Evolutionary conservation across 2,113 vertebrate genomes (phyloP).

Genomic region (Elgaria multicarinata): DNA sequence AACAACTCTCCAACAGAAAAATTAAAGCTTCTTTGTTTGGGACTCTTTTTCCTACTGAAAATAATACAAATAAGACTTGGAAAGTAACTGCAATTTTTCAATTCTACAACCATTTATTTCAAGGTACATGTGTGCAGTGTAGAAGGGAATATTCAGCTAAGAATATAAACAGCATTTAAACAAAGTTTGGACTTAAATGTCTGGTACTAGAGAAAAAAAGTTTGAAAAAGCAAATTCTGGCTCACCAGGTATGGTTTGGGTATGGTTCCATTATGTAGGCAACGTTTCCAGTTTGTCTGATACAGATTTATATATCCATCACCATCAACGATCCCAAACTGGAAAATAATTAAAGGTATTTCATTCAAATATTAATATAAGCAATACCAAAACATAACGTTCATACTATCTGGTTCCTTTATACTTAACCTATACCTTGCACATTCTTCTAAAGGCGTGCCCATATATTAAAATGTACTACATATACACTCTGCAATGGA

Average conservation of each 20-base stretch:
- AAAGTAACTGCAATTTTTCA: not conserved
- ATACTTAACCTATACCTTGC: not conserved
- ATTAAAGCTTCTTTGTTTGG: not conserved
- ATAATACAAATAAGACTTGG: not conserved
- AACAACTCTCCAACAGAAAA: not conserved
- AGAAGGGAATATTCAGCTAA: not conserved
- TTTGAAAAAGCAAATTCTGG: constrained; percentile 3
- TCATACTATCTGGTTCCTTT: not conserved
- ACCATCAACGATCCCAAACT: constrained; percentile 97
- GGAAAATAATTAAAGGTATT: constrained; percentile 15
- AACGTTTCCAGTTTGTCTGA: constrained; percentile 91
- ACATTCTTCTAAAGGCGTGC: not conserved
- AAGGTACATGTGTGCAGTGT: not conserved
- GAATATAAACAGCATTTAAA: not conserved
- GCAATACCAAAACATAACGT: not conserved
- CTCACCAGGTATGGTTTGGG: constrained; percentile 95
- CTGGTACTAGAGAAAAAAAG: not conserved
- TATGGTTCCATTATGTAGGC: constrained; percentile 84
- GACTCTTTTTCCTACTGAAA: not conserved
- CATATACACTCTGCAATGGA: not conserved
- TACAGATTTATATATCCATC: constrained; percentile 96
- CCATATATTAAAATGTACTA: not conserved
- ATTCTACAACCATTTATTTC: not conserved
- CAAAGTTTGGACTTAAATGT: not conserved
- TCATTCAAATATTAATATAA: not conserved